Evolutionary conservation across 2,113 vertebrate species (phyloP).

Genomic region (Phalacrocorax carbo): DNA sequence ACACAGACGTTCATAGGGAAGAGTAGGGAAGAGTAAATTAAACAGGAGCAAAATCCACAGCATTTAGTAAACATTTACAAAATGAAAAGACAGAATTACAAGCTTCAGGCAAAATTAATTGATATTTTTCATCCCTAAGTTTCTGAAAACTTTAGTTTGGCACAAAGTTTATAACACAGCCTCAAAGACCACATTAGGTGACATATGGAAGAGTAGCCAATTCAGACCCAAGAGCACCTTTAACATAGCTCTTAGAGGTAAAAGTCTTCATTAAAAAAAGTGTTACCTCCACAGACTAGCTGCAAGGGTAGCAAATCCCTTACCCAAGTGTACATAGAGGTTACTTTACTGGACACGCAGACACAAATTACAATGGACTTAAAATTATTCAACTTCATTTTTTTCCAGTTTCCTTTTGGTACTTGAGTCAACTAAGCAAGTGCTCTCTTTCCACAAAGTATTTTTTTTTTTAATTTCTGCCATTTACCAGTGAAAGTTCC

Average conservation of each 20-base stretch:
- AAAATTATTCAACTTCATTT: background rate
- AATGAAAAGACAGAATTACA: background rate
- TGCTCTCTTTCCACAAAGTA: background rate
- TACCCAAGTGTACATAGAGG: background rate
- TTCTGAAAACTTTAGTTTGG: background rate
- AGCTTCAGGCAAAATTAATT: background rate
- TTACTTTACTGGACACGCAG: background rate
- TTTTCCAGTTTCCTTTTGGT: background rate
- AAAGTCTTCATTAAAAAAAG: background rate
- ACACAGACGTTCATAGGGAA: background rate
- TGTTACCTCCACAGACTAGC: background rate
- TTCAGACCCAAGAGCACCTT: background rate
- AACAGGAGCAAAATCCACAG: background rate
- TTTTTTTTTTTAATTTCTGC: background rate
- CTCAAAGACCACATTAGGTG: background rate
- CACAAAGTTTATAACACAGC: background rate
- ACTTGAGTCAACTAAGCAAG: background rate
- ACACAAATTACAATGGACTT: background rate
- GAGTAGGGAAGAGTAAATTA: background rate
- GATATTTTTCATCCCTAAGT: background rate
- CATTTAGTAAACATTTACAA: background rate
- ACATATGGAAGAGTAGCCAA: background rate
- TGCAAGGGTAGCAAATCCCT: background rate
- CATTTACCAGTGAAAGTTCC: background rate
- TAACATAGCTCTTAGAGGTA: background rate